Evolutionary conservation across 1,140 invertebrate genomes (phyloP), one percentile per base, ranked within the genome.

Genomic region (Brevipalpus yothersi): DNA sequence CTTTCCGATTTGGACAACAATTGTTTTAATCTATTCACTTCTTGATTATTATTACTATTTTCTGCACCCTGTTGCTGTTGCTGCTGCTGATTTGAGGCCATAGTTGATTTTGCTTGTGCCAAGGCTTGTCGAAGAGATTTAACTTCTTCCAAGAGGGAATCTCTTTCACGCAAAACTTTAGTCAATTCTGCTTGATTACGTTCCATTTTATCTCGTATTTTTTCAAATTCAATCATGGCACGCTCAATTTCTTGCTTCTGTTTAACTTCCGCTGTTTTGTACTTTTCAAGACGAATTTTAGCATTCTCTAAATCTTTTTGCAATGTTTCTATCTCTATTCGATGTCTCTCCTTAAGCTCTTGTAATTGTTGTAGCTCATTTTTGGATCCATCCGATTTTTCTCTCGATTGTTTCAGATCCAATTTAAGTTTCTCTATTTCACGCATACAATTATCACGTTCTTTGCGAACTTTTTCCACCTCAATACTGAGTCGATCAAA

Each of bases 191-290:
- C 76, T 51, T 82, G 74, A 0, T 81, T 80, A 73, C 86, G 86
- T 66, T 90, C 86, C 67, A 84, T 80, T 62, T 83, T 76, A 65
- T 88, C 85, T 49, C 82, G 75, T 41, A 86, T 78, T 72, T 88
- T 87, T 67, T 88, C 85, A 62, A 83, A 80, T 67, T 90, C 86
- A 67, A 88, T 86, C 67, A 82, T 79, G 47, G 83, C 78, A 49
- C 84, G 73, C 68, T 88, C 86, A 21, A 85, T 72, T 65, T 88
- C 84, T 53, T 77, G 71, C 65, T 84, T 82, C 68, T 85, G 82
- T 66, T 84, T 84, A 57, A 86, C 83, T 68, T 86, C 81, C 11
- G 75, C 72, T 40, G 75, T 75, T 54, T 75, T 75, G 66, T 85
- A 82, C 41, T 83, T 71, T 67, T 83, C 82, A 17, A 80, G 78